A percentile compares a stretch with the other conserved stretches of the same genome.
These are phyloP conservation scores for Holocentrus rufus DNA, from an alignment of 2,797 vertebrate genomes.

Conservation along the genomic window DNA sequence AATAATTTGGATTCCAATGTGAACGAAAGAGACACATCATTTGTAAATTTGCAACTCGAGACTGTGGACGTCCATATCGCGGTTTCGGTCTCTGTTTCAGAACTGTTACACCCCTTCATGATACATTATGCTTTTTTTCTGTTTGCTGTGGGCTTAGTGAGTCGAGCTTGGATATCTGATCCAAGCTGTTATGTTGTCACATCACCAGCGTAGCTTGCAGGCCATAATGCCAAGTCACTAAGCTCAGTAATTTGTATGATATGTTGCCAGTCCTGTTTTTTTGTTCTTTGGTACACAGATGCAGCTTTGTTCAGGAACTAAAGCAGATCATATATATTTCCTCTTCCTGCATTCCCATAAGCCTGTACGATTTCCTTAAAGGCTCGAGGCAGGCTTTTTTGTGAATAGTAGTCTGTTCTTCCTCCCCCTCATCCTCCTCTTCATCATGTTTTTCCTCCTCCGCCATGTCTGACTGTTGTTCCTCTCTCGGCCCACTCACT, in stretches of 20 bases:
- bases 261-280: neutral
- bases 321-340: no score
- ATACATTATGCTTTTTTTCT: neutral
- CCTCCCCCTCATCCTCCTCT: neutral
- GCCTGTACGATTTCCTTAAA: no score
- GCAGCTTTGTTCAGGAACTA: no score
- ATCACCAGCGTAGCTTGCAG: neutral
- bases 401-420: neutral
- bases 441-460: neutral
- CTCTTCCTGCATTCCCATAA: no score
- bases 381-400: no score
- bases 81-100: no score
- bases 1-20: no score
- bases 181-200: neutral
- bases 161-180: neutral
- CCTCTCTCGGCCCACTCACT: slow-evolving; percentile 4
- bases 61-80: no score
- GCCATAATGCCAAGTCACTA: neutral
- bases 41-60: no score
- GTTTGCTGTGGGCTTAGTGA: neutral
- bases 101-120: neutral
- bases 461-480: neutral
- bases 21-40: no score
- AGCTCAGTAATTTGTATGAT: neutral
- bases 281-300: no score